These are phyloP conservation scores for Benthosema pterotum DNA, from an alignment of 2,797 vertebrate species.

Conservation along the genomic window DNA sequence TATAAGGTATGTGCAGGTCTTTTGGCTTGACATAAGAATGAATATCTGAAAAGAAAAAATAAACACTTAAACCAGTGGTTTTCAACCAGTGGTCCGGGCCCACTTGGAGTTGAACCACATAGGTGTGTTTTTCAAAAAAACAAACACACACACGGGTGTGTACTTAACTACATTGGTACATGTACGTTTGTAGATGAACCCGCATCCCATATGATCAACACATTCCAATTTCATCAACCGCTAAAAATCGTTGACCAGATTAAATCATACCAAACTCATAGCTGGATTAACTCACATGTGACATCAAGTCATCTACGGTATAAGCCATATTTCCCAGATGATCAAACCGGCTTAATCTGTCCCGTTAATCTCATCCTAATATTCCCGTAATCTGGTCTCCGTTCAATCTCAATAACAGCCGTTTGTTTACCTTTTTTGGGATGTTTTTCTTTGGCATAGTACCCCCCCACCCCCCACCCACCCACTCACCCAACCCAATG, in stretches of 20 bases:
- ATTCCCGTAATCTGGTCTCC: conserved; percentile 73
- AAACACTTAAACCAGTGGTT: no score
- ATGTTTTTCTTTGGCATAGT: conserved; percentile 19
- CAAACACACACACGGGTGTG: no score
- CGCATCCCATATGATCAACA: background rate
- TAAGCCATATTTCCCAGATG: conserved; percentile 77
- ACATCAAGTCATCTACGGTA: conserved; percentile 66
- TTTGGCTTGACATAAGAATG: no score
- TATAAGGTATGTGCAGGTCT: no score
- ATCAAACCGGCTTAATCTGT: conserved; percentile 77
- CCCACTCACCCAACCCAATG: background rate
- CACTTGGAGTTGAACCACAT: no score
- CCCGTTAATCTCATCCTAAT: conserved; percentile 72
- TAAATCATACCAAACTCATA: conserved; percentile 72
- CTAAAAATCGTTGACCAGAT: conserved; percentile 66
- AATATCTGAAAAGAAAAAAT: no score
- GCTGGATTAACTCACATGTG: conserved; percentile 68
- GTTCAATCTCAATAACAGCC: conserved; percentile 61
- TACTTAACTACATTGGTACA: no score
- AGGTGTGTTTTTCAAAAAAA: no score
- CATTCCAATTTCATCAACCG: background rate
- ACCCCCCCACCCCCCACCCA: background rate
- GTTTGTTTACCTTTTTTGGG: conserved; percentile 4
- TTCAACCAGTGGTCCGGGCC: no score
- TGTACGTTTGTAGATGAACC: background rate